Evolutionary conservation across 1,140 invertebrate genomes (phyloP).

Genomic region (Akabosia matsudoensis): DNA sequence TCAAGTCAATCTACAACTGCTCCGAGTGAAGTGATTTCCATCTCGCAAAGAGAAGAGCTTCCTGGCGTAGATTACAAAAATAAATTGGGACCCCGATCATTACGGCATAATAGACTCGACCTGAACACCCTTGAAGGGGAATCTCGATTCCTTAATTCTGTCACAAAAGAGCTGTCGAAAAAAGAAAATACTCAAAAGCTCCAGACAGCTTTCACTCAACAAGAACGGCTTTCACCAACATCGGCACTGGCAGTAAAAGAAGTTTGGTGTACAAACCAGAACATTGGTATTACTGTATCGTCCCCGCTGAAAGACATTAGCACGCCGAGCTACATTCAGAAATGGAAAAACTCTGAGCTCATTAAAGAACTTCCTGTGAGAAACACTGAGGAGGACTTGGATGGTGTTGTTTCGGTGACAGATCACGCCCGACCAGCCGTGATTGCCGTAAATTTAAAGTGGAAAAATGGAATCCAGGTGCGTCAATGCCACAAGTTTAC

Average conservation of each 20-base stretch:
- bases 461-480: constrained; percentile 17
- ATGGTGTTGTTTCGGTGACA: not conserved
- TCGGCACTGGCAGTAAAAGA: not conserved
- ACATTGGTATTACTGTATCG: not conserved
- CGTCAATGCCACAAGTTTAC: constrained; percentile 7
- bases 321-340: not conserved
- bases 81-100: constrained; percentile 14
- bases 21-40: not conserved
- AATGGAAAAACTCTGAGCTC: not conserved
- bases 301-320: not conserved
- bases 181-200: not conserved
- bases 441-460: constrained; percentile 15
- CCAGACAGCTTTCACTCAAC: not conserved
- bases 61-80: constrained; percentile 9
- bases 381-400: not conserved
- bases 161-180: not conserved
- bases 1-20: not conserved
- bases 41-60: not conserved
- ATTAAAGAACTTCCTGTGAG: not conserved
- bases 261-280: not conserved
- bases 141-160: not conserved
- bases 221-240: not conserved
- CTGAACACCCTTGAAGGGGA: not conserved
- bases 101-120: constrained; percentile 3
- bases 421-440: constrained; percentile 3